Evolutionary conservation across 2,113 vertebrate species (phyloP).

Genomic region (Poicephalus meyeri): DNA sequence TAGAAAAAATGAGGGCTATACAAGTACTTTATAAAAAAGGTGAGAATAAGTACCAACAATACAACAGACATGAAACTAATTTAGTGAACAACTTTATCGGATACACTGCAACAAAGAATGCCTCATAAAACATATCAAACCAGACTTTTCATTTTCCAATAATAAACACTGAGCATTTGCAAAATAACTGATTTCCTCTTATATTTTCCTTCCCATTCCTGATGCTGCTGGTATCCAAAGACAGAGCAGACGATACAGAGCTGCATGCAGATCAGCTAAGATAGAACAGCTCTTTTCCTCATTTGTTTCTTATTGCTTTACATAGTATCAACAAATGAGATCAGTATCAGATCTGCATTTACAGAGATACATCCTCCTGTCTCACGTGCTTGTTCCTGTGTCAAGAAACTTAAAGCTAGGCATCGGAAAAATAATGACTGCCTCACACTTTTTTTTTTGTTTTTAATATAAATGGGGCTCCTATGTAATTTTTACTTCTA

Average conservation of each 20-base stretch:
- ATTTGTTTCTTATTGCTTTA: background rate
- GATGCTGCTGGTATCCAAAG: background rate
- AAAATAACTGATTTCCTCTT: background rate
- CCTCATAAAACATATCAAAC: background rate
- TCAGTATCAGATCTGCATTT: background rate
- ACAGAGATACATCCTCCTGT: background rate
- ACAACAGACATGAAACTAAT: background rate
- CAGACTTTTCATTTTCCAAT: background rate
- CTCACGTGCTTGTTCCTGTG: background rate
- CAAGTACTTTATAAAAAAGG: background rate
- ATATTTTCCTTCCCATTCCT: background rate
- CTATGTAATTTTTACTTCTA: background rate
- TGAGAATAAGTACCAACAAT: background rate
- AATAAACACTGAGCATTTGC: fast-evolving
- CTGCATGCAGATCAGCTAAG: background rate
- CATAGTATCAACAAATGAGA: background rate
- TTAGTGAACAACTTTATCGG: background rate
- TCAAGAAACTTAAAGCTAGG: background rate
- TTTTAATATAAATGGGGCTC: background rate
- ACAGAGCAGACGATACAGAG: background rate
- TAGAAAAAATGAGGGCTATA: background rate
- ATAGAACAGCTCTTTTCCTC: background rate
- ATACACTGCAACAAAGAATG: background rate
- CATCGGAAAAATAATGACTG: background rate
- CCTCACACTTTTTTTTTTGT: background rate